Conservation (phyloP, 2,888 invertebrate genomes). For the Leptopilina drosophilae region DNA sequence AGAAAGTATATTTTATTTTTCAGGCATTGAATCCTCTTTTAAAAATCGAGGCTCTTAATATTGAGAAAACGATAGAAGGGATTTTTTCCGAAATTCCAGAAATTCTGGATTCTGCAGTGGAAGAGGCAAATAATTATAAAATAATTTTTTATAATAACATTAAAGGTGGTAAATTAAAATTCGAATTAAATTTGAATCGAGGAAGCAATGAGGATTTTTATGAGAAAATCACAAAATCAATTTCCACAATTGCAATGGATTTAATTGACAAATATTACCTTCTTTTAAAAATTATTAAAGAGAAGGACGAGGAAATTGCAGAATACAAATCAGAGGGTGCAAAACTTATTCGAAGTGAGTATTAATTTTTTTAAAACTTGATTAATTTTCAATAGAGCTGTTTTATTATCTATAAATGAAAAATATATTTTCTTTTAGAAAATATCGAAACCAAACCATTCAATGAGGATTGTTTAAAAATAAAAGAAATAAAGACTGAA, state of each 20-base stretch:
- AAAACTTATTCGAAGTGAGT: conserved; percentile 67
- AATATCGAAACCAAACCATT: conserved; percentile 68
- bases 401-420: neutral
- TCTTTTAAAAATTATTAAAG: conserved; percentile 65
- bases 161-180: conserved; percentile 65
- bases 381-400: neutral
- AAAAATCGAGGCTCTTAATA: conserved; percentile 59
- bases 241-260: conserved; percentile 63
- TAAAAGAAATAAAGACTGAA: conserved; percentile 31
- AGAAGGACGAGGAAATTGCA: conserved; percentile 71
- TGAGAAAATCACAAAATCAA: conserved; percentile 64
- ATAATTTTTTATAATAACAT: conserved; percentile 62
- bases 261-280: conserved; percentile 60
- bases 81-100: conserved; percentile 66
- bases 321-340: conserved; percentile 71
- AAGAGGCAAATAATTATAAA: conserved; percentile 54
- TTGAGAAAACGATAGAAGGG: conserved; percentile 57
- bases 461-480: conserved; percentile 58
- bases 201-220: conserved; percentile 62
- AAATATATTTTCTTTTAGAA: conserved; percentile 57
- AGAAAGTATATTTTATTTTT: conserved; percentile 33
- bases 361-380: too few species aligned
- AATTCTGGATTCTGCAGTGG: conserved; percentile 59
- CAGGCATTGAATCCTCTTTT: conserved; percentile 69
- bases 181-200: conserved; percentile 62